Evolutionary conservation across 2,888 invertebrate genomes (phyloP).

Genomic region (Myathropa florea): DNA sequence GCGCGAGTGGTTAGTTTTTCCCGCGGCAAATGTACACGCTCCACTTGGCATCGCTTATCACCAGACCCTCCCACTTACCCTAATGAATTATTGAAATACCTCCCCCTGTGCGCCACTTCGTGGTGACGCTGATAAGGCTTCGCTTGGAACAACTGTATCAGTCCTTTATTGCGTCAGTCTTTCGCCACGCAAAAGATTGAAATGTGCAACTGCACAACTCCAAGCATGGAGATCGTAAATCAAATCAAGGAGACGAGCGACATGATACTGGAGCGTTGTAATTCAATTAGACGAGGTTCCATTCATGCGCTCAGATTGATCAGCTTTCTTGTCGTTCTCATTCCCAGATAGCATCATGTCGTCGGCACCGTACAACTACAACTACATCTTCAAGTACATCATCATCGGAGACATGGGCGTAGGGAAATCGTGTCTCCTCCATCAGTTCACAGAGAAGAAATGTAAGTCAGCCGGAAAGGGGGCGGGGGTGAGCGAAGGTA

Average conservation of each 20-base stretch:
- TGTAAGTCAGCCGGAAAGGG: conserved; percentile 86
- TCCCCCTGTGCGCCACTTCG: background rate
- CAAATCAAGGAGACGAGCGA: conserved; percentile 31
- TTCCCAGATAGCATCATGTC: conserved; percentile 86
- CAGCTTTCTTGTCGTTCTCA: background rate
- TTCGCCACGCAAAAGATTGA: background rate
- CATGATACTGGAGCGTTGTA: conserved; percentile 44
- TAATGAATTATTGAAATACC: background rate
- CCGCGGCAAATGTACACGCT: background rate
- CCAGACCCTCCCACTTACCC: background rate
- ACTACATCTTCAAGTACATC: conserved; percentile 99
- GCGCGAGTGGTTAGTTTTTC: background rate
- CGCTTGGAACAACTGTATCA: background rate
- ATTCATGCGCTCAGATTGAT: background rate
- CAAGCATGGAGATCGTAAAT: conserved; percentile 34
- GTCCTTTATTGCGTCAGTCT: background rate
- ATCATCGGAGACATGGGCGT: conserved; percentile 99
- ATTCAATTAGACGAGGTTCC: background rate
- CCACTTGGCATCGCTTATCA: background rate
- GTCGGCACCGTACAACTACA: conserved; percentile 99
- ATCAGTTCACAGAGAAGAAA: conserved; percentile 99
- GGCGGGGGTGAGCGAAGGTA: background rate
- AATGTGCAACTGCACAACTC: background rate
- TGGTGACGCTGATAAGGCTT: background rate
- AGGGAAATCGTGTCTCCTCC: conserved; percentile 98